These are phyloP conservation scores for Drosophila multiciliata DNA, from an alignment of 2,888 invertebrate genomes.

Conservation along the genomic window DNA sequence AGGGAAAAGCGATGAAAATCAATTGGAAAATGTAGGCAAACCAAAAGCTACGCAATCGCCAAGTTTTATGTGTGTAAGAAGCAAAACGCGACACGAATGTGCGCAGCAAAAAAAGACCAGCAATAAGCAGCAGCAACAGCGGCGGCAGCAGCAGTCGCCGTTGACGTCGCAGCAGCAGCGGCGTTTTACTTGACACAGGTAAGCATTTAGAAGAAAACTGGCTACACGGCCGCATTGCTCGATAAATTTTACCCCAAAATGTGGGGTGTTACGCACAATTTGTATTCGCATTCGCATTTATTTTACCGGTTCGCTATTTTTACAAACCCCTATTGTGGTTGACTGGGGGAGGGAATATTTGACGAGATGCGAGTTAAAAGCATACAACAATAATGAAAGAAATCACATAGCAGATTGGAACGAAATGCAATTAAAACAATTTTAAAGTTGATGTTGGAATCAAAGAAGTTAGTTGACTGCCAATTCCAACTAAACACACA, in stretches of 20 bases:
- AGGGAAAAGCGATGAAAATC: slow-evolving; percentile 45
- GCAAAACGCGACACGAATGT: slow-evolving; percentile 39
- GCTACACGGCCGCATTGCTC: slow-evolving; percentile 77
- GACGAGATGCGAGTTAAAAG: slow-evolving; percentile 4
- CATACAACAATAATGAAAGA: slow-evolving; percentile 7
- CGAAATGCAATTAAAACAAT: slow-evolving; percentile 22
- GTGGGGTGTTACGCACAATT: slow-evolving; percentile 82
- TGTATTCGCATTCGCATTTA: slow-evolving; percentile 15
- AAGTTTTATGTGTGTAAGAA: slow-evolving; percentile 40
- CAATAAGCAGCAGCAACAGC: slow-evolving; percentile 26
- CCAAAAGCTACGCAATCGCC: slow-evolving; percentile 38
- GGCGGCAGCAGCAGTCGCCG: slow-evolving; percentile 6
- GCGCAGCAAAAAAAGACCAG: slow-evolving; percentile 34
- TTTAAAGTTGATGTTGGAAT: slow-evolving; percentile 1
- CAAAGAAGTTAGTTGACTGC: slow-evolving; percentile 2
- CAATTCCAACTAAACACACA: slow-evolving; percentile 31
- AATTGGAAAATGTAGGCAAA: slow-evolving; percentile 42
- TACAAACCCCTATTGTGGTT: not conserved
- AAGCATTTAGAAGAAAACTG: slow-evolving; percentile 26
- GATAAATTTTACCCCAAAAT: slow-evolving; percentile 84
- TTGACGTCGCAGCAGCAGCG: slow-evolving; percentile 16
- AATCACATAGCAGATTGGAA: not conserved
- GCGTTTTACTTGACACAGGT: slow-evolving; percentile 42
- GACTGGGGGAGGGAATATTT: not conserved
- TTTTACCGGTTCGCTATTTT: slow-evolving; percentile 13